Base-by-base conservation (phyloP, 2,797 vertebrate genomes). In the Sebastes minor region DNA sequence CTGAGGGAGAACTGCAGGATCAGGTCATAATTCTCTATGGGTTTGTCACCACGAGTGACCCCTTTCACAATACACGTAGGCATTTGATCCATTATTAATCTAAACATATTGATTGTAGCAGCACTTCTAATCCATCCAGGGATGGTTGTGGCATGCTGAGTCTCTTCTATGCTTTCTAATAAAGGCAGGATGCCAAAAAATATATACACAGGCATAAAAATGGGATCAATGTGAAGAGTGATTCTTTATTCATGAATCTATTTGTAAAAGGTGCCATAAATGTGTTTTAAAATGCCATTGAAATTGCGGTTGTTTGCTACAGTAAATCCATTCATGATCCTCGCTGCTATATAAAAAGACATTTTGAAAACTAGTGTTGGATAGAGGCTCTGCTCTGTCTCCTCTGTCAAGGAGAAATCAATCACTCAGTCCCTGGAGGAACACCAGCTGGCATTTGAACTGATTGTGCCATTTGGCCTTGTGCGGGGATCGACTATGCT, bases 391-490 rank as follows among this genome's bases (percentile, higher is more conserved):
- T 9, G 49, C 72, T 88, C 80, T 23, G 82, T 90, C 89, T 88
- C 83, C 89, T 85, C 87, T 80, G 79, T 94, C 87, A 88, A 88
- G 86, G 90, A 89, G 88, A 93, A 94, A 93, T 93, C 93, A 94
- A 92, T 94, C 93, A 89, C 70, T 80, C 59, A 2, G 73, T 86
- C 89, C 87, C 89, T 87, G 88, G 88, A 93, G 92, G 73, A 88
- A 83, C 74, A 87, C 89, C 89, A 90, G 92, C 92, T 91, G 91
- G 86, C 90, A 82, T 81, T 80, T 71, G 73, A 91, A 86, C 87
- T 71, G 76, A 88, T 80, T 90, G 78, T 84, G 86, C 88, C 85
- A 86, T 88, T 93, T 90, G 87, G 89, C 81, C 87, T 80, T 78
- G 77, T 74, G 72, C 53, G 65, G 74, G 82, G 86, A 89, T 88